These are phyloP conservation scores for Drosophila kikkawai DNA, from an alignment of 1,140 invertebrate species.

Conservation along the genomic window DNA sequence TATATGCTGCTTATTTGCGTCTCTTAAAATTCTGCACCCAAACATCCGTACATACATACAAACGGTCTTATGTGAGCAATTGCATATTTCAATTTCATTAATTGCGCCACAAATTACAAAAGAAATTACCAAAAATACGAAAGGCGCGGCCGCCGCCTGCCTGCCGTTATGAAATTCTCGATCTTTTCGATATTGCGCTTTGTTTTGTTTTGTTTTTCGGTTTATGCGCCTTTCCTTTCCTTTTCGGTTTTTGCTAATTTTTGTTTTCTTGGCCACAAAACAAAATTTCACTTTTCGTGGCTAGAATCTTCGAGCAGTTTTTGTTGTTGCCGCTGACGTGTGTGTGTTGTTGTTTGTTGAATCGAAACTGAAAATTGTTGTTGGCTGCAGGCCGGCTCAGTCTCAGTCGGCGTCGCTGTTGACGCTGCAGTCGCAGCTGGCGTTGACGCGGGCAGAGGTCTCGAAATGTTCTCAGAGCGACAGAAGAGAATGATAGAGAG, in stretches of 20 bases:
- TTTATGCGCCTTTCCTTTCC: conserved; percentile 1
- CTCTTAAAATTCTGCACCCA: conserved; percentile 48
- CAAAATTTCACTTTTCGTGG: conserved; percentile 61
- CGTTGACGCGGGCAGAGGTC: conserved; percentile 17
- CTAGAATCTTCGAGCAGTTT: conserved; percentile 54
- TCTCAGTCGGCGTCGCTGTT: conserved; percentile 24
- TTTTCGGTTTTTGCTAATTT: conserved; percentile 27
- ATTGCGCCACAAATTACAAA: conserved; percentile 69
- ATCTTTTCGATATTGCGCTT: conserved; percentile 19
- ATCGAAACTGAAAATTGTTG: conserved; percentile 61
- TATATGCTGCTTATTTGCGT: conserved; percentile 48
- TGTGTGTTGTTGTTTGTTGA: conserved; percentile 43
- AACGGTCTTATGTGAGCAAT: conserved; percentile 33
- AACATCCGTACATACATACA: conserved; percentile 15
- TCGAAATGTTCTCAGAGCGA: conserved; percentile 44
- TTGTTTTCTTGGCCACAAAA: conserved; percentile 29
- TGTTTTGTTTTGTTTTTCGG: conserved; percentile 17
- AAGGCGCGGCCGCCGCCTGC: conserved; percentile 36
- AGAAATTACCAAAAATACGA: conserved; percentile 48
- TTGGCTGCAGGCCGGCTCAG: conserved; percentile 45
- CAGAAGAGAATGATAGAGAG: neutral
- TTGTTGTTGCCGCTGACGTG: conserved; percentile 42
- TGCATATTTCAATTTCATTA: conserved; percentile 63
- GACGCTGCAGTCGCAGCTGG: conserved; percentile 15
- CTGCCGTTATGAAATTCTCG: conserved; percentile 57